Conservation (phyloP, 2,797 vertebrate genomes). For the Molothrus aeneus region DNA sequence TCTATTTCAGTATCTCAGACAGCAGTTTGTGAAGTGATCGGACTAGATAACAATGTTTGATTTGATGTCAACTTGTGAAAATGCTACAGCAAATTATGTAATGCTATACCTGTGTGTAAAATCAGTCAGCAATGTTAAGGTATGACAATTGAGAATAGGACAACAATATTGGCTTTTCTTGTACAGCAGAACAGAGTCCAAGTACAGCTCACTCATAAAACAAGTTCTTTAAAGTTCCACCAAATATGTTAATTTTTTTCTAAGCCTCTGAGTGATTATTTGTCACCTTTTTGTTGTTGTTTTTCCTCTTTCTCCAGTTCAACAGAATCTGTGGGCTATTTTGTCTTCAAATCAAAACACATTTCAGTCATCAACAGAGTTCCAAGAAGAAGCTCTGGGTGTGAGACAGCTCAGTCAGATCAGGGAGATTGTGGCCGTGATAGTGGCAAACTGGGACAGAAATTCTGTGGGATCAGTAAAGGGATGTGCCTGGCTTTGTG, state of each 20-base stretch:
- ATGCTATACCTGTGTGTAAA: background rate
- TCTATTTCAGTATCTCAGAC: background rate
- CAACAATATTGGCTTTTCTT: background rate
- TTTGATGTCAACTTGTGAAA: background rate
- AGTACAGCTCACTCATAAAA: background rate
- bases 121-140: background rate
- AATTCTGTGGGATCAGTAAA: background rate
- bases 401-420: background rate
- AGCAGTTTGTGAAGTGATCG: background rate
- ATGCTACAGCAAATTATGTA: background rate
- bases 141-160: background rate
- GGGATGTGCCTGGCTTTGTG: background rate
- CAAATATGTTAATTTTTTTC: background rate
- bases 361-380: background rate
- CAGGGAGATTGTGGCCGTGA: background rate
- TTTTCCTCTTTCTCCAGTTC: background rate
- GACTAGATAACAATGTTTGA: background rate
- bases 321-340: background rate
- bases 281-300: background rate
- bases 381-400: background rate
- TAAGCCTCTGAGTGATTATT: background rate
- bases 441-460: background rate
- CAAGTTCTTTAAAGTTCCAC: background rate
- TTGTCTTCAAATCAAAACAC: background rate
- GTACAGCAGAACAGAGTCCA: background rate